Conservation (phyloP, 2,888 invertebrate species). For the Diloba caeruleocephala region DNA sequence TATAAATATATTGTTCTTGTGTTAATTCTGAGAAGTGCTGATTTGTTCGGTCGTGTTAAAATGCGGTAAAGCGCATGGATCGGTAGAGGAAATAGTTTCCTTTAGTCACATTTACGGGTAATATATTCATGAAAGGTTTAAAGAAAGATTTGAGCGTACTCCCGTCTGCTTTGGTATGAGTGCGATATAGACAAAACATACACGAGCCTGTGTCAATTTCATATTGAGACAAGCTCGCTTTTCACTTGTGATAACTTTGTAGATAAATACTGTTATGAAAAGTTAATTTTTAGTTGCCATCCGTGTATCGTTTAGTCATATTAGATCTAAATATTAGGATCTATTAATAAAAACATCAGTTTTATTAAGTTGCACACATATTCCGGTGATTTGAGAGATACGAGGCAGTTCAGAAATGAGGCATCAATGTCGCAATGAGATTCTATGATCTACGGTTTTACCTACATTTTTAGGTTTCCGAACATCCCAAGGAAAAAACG, state of each 20-base stretch:
- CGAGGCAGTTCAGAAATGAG: too few relatives aligned
- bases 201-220: conserved; percentile 63
- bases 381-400: too few relatives aligned
- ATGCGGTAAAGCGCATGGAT: conserved; percentile 50
- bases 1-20: background rate
- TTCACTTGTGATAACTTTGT: conserved; percentile 57
- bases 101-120: conserved; percentile 88
- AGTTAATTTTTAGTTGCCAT: conserved; percentile 26
- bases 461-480: too few relatives aligned
- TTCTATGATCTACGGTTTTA: too few relatives aligned
- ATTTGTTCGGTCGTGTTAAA: conserved; percentile 26
- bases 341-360: too few relatives aligned
- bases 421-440: too few relatives aligned
- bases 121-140: conserved; percentile 89
- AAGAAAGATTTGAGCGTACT: conserved; percentile 83
- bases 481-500: too few relatives aligned
- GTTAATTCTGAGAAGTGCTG: conserved; percentile 12
- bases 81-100: conserved; percentile 82
- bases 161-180: conserved; percentile 77
- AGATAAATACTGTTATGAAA: conserved; percentile 41
- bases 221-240: conserved; percentile 63
- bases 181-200: conserved; percentile 68
- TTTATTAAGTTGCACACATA: too few relatives aligned
- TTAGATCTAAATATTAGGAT: conserved; percentile 4
- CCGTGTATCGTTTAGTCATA: conserved; percentile 10